Conservation (phyloP, 2,888 invertebrate species). For the Lycocerus yunnanus region DNA sequence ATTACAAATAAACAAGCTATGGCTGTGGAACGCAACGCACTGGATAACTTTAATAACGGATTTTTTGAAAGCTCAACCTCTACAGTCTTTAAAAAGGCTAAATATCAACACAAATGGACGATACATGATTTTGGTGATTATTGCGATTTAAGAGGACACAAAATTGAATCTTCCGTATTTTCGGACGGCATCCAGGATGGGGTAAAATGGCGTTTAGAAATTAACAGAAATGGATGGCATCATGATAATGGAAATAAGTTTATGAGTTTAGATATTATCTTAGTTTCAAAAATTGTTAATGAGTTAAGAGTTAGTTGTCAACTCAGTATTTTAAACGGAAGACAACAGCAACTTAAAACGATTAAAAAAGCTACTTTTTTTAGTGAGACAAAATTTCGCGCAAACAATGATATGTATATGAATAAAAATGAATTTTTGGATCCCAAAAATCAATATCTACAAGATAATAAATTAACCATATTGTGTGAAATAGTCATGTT, state of each 20-base stretch:
- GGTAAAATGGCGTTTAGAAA: conserved; percentile 98
- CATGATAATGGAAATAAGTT: conserved; percentile 99
- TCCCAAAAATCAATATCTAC: too few species aligned
- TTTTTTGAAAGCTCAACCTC: too few species aligned
- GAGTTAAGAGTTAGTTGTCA: conserved; percentile 99
- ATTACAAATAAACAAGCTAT: too few species aligned
- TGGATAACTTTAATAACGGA: too few species aligned
- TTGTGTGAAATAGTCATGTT: conserved; percentile 82
- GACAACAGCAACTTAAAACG: conserved; percentile 99
- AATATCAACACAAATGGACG: conserved; percentile 71
- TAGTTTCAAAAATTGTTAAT: conserved; percentile 99
- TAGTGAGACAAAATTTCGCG: conserved; percentile 99
- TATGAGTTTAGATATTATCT: conserved; percentile 95
- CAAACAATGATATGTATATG: conserved; percentile 57
- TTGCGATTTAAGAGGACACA: conserved; percentile 99
- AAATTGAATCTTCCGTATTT: conserved; percentile 98
- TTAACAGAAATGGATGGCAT: conserved; percentile 99
- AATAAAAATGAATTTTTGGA: too few species aligned
- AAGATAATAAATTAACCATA: too few species aligned
- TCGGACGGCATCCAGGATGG: conserved; percentile 99
- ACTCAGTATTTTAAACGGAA: conserved; percentile 99
- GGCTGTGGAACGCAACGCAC: too few species aligned
- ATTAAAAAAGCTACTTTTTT: conserved; percentile 94
- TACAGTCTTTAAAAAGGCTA: too few species aligned
- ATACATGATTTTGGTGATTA: conserved; percentile 99